Conservation (phyloP, 2,797 vertebrate genomes). For the Epinephelus malabaricus region DNA sequence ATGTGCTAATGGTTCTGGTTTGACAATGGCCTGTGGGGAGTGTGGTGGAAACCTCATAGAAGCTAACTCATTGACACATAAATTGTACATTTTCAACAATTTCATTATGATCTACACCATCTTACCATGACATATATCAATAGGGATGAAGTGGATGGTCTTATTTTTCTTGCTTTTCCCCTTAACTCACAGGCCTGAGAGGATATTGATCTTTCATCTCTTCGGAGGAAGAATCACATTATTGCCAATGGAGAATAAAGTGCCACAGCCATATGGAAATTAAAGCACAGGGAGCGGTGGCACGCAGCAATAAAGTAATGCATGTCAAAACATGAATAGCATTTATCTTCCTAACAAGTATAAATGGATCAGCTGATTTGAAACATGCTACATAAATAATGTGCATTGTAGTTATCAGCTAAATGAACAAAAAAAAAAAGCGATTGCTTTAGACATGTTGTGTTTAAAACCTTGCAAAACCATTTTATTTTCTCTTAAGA, state of each 20-base stretch:
- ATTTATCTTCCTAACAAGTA: constrained; percentile 69
- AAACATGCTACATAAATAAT: constrained; percentile 38
- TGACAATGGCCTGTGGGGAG: constrained; percentile 84
- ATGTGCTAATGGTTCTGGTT: constrained; percentile 81
- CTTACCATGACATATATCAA: constrained; percentile 79
- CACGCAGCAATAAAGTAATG: constrained; percentile 63
- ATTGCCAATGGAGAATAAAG: constrained; percentile 79
- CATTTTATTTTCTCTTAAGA: constrained; percentile 30
- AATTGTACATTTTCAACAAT: constrained; percentile 85
- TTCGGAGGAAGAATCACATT: constrained; percentile 81
- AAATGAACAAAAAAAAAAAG: constrained; percentile 48
- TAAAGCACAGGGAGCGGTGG: constrained; percentile 49
- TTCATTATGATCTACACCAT: constrained; percentile 83
- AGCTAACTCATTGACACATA: constrained; percentile 82
- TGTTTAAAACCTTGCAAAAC: constrained; percentile 23
- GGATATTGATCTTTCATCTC: constrained; percentile 86
- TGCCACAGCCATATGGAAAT: constrained; percentile 77
- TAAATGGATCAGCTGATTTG: constrained; percentile 57
- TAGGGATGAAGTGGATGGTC: constrained; percentile 78
- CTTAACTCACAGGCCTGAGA: constrained; percentile 77
- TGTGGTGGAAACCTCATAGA: constrained; percentile 67
- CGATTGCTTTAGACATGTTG: constrained; percentile 14
- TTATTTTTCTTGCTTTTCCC: constrained; percentile 78
- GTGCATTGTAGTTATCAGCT: constrained; percentile 31
- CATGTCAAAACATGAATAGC: constrained; percentile 64